A percentile compares a stretch with the other conserved stretches of the same genome.
phyloP scores from a whole-genome alignment of 1,140 invertebrate species.

The Hermetia illucens region DNA sequence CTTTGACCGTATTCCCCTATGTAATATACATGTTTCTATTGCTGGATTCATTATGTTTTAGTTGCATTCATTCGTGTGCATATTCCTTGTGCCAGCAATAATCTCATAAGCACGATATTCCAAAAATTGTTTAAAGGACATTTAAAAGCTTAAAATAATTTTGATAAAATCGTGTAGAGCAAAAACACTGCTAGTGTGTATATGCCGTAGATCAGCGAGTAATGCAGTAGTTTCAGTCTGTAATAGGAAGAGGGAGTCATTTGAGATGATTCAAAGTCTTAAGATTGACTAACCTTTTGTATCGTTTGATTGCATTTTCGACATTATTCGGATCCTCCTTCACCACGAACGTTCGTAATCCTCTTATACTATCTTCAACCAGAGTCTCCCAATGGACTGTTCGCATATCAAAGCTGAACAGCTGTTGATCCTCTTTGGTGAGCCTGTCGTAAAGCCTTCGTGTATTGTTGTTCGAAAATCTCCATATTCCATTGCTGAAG shows the following conservation, averaged over 20 bases:
- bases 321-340: conserved; percentile 55
- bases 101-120: no score
- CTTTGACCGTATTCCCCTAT: neutral
- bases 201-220: conserved; percentile 8
- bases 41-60: no score
- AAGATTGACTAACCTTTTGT: conserved; percentile 34
- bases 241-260: conserved; percentile 3
- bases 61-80: no score
- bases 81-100: no score
- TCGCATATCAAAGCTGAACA: conserved; percentile 55
- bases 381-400: conserved; percentile 51
- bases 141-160: neutral
- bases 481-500: conserved; percentile 55
- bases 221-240: conserved; percentile 26
- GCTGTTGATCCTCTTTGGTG: conserved; percentile 40
- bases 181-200: neutral
- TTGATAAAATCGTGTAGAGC: conserved; percentile 2
- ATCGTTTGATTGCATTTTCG: conserved; percentile 40
- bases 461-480: conserved; percentile 52
- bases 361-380: conserved; percentile 44
- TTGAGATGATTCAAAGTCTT: neutral
- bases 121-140: neutral
- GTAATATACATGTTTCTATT: no score
- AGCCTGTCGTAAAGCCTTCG: conserved; percentile 44
- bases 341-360: conserved; percentile 50